Conservation (phyloP, 2,888 invertebrate genomes). For the Megamerina dolium region DNA sequence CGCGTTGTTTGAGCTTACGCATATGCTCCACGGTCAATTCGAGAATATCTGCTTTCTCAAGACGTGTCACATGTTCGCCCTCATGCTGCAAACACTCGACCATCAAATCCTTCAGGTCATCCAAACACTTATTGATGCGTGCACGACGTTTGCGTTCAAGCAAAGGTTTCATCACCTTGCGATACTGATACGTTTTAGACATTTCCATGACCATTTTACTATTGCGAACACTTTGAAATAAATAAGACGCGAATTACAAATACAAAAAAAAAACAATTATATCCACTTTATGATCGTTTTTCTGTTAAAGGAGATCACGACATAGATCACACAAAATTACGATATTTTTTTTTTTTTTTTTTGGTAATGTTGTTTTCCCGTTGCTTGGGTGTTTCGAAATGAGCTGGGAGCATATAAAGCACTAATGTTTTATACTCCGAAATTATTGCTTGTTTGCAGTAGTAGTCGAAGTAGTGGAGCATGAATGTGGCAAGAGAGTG, state of each 20-base stretch:
- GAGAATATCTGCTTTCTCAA: constrained; percentile 83
- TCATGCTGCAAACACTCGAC: constrained; percentile 64
- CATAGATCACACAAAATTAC: constrained; percentile 23
- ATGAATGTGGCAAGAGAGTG: too few species aligned
- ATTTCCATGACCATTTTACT: constrained; percentile 51
- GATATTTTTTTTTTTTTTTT: too few species aligned
- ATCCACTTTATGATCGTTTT: constrained; percentile 10
- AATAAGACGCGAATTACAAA: background rate
- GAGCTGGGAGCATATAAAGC: constrained; percentile 47
- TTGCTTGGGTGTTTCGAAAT: constrained; percentile 44
- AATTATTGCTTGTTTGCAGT: too few species aligned
- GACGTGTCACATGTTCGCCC: constrained; percentile 79
- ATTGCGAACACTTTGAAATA: background rate
- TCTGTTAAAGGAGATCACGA: constrained; percentile 22
- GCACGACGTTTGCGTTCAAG: constrained; percentile 82
- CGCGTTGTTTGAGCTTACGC: constrained; percentile 70
- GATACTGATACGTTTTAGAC: constrained; percentile 87
- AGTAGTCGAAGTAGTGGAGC: too few species aligned
- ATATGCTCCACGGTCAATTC: constrained; percentile 82
- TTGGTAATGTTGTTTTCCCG: constrained; percentile 30
- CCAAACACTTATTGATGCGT: constrained; percentile 83
- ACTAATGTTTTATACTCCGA: too few species aligned
- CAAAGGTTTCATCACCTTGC: constrained; percentile 93
- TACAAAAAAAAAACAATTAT: constrained; percentile 10
- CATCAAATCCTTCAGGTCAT: constrained; percentile 86